phyloP scores from a whole-genome alignment of 2,113 vertebrate species.

The Phyllopteryx taeniolatus region DNA sequence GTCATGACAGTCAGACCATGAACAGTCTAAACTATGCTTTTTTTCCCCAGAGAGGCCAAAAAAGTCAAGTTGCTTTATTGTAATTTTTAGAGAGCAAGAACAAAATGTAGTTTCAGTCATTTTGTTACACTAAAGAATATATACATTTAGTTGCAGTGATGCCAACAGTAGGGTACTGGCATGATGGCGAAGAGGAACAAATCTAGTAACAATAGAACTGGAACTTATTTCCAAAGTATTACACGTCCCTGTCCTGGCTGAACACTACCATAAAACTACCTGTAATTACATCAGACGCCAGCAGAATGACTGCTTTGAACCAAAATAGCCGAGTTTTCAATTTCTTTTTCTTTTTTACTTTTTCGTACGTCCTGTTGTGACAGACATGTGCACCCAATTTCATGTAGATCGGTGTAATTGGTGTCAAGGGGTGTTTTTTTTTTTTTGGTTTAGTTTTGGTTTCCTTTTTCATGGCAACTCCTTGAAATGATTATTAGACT shows the following conservation, averaged over 20 bases:
- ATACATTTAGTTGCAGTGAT: background rate
- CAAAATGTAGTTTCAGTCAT: background rate
- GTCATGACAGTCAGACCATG: slow-evolving; percentile 27
- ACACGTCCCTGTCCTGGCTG: background rate
- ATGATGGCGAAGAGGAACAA: background rate
- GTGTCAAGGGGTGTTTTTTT: no score
- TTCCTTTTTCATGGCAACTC: no score
- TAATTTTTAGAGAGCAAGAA: background rate
- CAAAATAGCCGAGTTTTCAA: no score
- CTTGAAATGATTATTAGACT: no score
- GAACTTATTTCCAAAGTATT: background rate
- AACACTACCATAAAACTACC: no score
- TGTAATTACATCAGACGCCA: no score
- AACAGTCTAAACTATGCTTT: slow-evolving; percentile 21
- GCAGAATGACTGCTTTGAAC: no score
- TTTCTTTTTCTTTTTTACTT: no score
- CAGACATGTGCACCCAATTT: no score
- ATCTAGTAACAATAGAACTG: background rate
- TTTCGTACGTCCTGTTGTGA: no score
- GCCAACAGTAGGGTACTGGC: background rate
- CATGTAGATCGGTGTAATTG: no score
- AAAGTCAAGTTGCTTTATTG: background rate
- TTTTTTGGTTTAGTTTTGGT: no score
- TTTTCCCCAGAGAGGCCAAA: background rate
- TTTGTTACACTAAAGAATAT: background rate